Evolutionary conservation across 2,113 vertebrate species (phyloP).

Genomic region (Heptranchias perlo): DNA sequence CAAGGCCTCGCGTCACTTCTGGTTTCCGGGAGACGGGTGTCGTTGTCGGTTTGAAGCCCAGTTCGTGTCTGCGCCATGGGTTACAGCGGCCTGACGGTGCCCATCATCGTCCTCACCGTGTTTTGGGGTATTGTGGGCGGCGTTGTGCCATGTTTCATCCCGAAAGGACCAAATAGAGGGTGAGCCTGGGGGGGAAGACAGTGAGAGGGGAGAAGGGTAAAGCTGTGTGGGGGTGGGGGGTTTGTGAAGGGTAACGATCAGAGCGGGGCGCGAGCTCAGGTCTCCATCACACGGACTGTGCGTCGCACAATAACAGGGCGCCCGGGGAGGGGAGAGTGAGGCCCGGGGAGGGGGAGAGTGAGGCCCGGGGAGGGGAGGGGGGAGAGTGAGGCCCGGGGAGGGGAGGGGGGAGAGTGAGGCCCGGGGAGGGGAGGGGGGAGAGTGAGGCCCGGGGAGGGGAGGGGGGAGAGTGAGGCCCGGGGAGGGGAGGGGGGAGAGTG

Average conservation of each 20-base stretch:
- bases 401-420: background rate
- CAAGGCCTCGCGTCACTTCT: background rate
- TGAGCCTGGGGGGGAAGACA: slow-evolving; percentile 56
- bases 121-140: slow-evolving; percentile 83
- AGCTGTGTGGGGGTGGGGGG: background rate
- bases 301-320: background rate
- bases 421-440: background rate
- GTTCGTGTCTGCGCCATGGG: slow-evolving; percentile 56
- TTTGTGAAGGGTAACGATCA: rapidly evolving
- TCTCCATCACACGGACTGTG: too few species aligned
- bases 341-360: too few species aligned
- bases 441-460: too few species aligned
- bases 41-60: background rate
- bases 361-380: background rate
- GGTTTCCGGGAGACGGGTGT: background rate
- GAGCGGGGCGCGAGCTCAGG: background rate
- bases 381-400: background rate
- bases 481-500: too few species aligned
- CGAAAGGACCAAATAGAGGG: slow-evolving; percentile 89
- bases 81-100: slow-evolving; percentile 64
- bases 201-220: background rate
- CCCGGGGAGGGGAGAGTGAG: background rate
- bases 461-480: too few species aligned
- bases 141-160: slow-evolving; percentile 79
- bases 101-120: slow-evolving; percentile 78